Conservation (phyloP, 2,797 vertebrate species). For the Serranus cabrilla region DNA sequence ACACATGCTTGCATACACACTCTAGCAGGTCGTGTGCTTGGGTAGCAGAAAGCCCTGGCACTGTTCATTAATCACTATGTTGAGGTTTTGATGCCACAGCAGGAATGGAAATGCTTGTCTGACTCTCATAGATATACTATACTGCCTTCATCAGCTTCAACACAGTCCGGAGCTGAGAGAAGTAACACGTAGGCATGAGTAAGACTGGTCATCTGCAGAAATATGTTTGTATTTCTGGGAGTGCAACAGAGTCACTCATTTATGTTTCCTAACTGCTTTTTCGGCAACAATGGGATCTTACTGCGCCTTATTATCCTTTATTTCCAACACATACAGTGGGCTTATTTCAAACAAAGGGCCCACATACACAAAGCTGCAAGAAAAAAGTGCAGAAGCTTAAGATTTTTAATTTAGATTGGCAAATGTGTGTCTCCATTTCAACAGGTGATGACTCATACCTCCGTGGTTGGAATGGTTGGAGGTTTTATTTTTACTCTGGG, state of each 20-base stretch:
- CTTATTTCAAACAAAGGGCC: not conserved
- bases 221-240: slow-evolving; percentile 5
- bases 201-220: slow-evolving; percentile 15
- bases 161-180: slow-evolving; percentile 45
- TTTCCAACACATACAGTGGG: not conserved
- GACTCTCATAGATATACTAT: slow-evolving; percentile 74
- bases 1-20: slow-evolving; percentile 47
- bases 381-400: not conserved
- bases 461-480: slow-evolving; percentile 10
- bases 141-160: slow-evolving; percentile 77
- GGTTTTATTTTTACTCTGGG: not conserved
- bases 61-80: slow-evolving; percentile 80
- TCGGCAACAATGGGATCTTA: not conserved
- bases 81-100: slow-evolving; percentile 81
- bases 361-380: not conserved
- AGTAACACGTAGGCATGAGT: slow-evolving; percentile 34
- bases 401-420: not conserved
- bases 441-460: slow-evolving; percentile 10
- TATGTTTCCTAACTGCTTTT: slow-evolving; percentile 22
- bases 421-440: not conserved
- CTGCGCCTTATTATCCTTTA: not conserved
- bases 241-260: not conserved
- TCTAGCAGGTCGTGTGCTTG: slow-evolving; percentile 67
- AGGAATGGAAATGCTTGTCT: slow-evolving; percentile 77
- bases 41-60: slow-evolving; percentile 72